Percentiles rank a stretch among this genome's conserved stretches.
Conservation (phyloP, 2,888 invertebrate genomes). For the Limnephilus auricula region DNA sequence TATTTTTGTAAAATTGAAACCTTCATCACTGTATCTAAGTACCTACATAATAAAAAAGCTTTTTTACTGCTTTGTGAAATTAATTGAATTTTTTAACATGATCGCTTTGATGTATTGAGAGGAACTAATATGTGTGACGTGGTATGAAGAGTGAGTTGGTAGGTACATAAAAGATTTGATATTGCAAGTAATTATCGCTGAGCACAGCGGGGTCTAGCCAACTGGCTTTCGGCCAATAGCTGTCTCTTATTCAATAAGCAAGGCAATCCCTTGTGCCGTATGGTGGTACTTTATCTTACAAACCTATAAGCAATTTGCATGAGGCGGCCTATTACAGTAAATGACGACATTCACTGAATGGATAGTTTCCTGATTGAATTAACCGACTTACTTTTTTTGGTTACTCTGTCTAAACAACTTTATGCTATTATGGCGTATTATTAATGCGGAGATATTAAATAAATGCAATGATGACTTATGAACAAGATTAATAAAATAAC, state of each 20-base stretch:
- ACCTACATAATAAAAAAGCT: too few species aligned
- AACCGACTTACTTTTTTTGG: not conserved
- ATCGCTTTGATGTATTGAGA: not conserved
- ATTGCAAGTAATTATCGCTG: constrained; percentile 53
- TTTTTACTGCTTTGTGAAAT: too few species aligned
- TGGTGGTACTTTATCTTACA: not conserved
- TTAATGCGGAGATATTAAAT: too few species aligned
- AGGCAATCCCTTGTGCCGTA: constrained; percentile 46
- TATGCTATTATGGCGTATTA: too few species aligned
- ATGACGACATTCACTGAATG: not conserved
- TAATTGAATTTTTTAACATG: not conserved
- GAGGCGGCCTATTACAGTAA: not conserved
- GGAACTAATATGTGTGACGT: not conserved
- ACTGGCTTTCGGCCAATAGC: constrained; percentile 54
- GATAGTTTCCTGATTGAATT: not conserved
- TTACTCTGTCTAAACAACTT: not conserved
- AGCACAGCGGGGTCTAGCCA: constrained; percentile 48
- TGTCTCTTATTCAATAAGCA: constrained; percentile 61
- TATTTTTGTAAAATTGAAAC: not conserved
- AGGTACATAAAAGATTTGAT: constrained; percentile 25
- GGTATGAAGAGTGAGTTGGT: not conserved
- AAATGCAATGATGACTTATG: too few species aligned
- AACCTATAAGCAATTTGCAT: constrained; percentile 6
- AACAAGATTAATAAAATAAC: too few species aligned
- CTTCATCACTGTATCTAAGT: too few species aligned